Conservation (phyloP, 2,888 invertebrate genomes). For the Napeogenes inachia region DNA sequence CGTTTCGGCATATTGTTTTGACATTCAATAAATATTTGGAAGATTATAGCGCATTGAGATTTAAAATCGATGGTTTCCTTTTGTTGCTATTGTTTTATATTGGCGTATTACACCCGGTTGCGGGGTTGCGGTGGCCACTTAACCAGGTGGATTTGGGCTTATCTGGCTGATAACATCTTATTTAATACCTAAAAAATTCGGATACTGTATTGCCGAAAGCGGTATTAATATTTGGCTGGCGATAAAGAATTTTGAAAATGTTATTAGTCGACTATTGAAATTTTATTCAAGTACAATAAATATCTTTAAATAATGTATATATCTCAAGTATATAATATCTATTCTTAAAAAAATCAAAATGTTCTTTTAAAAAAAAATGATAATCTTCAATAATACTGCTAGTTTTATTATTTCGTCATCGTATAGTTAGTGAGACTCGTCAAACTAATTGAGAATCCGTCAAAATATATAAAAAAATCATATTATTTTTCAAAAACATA, state of each 20-base stretch:
- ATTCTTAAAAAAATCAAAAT: too few species aligned
- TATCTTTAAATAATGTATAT: too few species aligned
- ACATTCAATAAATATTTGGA: slow-evolving; percentile 77
- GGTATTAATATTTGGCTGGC: slow-evolving; percentile 13
- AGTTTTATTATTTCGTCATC: too few species aligned
- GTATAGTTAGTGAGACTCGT: too few species aligned
- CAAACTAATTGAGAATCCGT: too few species aligned
- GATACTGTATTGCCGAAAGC: slow-evolving; percentile 18
- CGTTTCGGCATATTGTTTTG: slow-evolving; percentile 78
- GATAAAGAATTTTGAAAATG: slow-evolving; percentile 1
- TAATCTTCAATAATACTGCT: too few species aligned
- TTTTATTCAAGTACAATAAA: neutral
- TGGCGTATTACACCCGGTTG: slow-evolving; percentile 67
- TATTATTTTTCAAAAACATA: too few species aligned
- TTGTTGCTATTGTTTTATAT: slow-evolving; percentile 34
- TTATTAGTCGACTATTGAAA: neutral
- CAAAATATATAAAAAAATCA: too few species aligned
- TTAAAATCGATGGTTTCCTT: slow-evolving; percentile 60
- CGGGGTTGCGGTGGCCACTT: slow-evolving; percentile 58
- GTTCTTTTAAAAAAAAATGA: too few species aligned
- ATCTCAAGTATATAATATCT: too few species aligned
- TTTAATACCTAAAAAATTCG: slow-evolving; percentile 27
- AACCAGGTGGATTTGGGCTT: slow-evolving; percentile 44
- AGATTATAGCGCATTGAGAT: slow-evolving; percentile 67
- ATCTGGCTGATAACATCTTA: slow-evolving; percentile 31